These are phyloP conservation scores for Ornithorhynchus anatinus DNA, from an alignment of 2,113 vertebrate genomes.

Conservation along the genomic window DNA sequence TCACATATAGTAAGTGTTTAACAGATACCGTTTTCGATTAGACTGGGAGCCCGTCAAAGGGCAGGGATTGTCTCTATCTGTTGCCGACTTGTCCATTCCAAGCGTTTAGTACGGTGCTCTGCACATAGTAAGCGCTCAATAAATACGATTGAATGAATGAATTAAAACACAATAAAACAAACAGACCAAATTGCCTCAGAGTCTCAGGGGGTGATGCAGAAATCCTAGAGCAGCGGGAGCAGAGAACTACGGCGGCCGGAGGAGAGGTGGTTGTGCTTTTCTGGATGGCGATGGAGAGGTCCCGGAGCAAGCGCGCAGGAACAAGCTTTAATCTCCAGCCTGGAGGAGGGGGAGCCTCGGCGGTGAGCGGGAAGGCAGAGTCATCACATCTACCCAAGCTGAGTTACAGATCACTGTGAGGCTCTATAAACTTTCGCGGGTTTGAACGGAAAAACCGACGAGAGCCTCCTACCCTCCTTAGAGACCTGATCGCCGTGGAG, in stretches of 20 bases:
- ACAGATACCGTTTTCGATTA: too few relatives aligned
- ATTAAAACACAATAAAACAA: not conserved
- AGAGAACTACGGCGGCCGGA: not conserved
- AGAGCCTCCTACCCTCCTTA: not conserved
- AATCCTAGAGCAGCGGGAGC: not conserved
- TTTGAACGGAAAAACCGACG: slow-evolving; percentile 14
- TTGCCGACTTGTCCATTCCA: too few relatives aligned
- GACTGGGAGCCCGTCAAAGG: too few relatives aligned
- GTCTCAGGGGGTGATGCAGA: not conserved
- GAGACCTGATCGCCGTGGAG: not conserved
- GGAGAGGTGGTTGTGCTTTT: not conserved
- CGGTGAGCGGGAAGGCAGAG: not conserved
- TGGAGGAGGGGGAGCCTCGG: not conserved
- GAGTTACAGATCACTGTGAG: not conserved
- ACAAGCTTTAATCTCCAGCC: not conserved
- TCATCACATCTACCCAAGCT: not conserved
- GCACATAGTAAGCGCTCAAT: not conserved
- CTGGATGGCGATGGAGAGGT: not conserved
- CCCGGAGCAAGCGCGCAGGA: not conserved
- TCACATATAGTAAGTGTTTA: too few relatives aligned
- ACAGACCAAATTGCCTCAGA: not conserved
- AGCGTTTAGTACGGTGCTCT: too few relatives aligned
- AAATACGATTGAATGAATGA: not conserved
- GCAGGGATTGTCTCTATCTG: too few relatives aligned
- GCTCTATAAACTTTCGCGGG: not conserved